Conservation (phyloP, 2,797 vertebrate species). For the Anolis apletophallus region DNA sequence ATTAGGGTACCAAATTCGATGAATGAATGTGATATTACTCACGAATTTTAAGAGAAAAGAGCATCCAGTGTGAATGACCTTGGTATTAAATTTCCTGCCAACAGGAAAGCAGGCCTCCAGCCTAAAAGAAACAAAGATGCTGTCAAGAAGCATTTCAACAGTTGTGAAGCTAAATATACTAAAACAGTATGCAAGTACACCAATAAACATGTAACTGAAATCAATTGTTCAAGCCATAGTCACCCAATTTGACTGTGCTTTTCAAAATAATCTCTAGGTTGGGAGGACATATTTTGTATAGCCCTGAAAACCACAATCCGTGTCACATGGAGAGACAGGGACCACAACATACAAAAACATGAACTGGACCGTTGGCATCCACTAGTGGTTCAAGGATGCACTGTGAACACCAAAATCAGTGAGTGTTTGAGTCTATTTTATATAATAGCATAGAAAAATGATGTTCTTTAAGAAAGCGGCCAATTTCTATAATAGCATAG, state of each 20-base stretch:
- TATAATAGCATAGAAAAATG: no score
- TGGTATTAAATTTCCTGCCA: neutral
- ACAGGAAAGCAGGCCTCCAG: constrained; percentile 34
- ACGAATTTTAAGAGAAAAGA: constrained; percentile 47
- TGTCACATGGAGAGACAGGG: no score
- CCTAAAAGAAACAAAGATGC: constrained; percentile 31
- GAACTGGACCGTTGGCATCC: no score
- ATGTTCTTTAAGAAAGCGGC: no score
- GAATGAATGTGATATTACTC: constrained; percentile 37
- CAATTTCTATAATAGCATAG: no score
- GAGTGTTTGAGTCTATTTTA: no score
- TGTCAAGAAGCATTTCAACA: neutral
- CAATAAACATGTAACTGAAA: neutral
- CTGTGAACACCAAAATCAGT: no score
- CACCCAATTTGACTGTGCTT: neutral
- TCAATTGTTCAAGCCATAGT: neutral
- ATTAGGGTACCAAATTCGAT: neutral
- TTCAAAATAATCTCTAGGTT: no score
- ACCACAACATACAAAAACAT: no score
- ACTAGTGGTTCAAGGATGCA: no score
- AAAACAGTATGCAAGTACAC: neutral
- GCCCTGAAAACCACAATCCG: no score
- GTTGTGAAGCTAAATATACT: neutral
- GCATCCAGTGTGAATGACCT: constrained; percentile 40
- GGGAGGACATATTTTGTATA: no score